Evolutionary conservation across 2,888 invertebrate genomes (phyloP).

Genomic region (Slavum lentiscoides): DNA sequence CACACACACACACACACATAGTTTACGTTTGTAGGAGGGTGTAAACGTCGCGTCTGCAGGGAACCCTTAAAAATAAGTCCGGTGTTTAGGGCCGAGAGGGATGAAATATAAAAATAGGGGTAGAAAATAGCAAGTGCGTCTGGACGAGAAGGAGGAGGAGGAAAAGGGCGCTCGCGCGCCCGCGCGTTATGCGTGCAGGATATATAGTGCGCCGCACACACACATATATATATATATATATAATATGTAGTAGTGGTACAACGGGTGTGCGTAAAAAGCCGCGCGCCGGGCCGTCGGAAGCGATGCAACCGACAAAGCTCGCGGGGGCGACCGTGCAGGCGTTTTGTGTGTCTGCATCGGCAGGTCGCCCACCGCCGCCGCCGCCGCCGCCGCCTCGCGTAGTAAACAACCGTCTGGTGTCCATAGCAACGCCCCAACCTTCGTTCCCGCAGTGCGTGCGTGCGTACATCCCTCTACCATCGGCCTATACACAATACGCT

Average conservation of each 20-base stretch:
- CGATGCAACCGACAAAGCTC: constrained; percentile 31
- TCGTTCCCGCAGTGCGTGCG: neutral
- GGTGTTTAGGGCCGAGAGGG: neutral
- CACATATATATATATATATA: too few relatives aligned
- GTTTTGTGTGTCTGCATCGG: constrained; percentile 19
- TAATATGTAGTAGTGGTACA: too few relatives aligned
- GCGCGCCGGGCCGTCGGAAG: constrained; percentile 3
- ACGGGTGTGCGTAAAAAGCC: neutral
- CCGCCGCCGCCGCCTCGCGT: constrained; percentile 12
- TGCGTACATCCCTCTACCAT: neutral
- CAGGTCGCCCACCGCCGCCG: neutral
- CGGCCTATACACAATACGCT: neutral
- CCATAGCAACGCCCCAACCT: constrained; percentile 49
- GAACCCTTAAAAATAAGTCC: constrained; percentile 38
- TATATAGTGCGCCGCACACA: neutral
- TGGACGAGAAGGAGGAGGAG: neutral
- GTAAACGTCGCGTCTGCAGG: neutral
- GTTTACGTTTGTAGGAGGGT: neutral
- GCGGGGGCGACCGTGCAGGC: neutral
- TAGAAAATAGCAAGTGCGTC: constrained; percentile 7
- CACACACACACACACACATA: too few relatives aligned
- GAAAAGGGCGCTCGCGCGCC: constrained; percentile 13
- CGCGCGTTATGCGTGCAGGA: neutral
- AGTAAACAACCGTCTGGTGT: constrained; percentile 52
- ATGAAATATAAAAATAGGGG: constrained; percentile 28